Conservation (phyloP, 2,888 invertebrate genomes). For the Drosophila seclusa region DNA sequence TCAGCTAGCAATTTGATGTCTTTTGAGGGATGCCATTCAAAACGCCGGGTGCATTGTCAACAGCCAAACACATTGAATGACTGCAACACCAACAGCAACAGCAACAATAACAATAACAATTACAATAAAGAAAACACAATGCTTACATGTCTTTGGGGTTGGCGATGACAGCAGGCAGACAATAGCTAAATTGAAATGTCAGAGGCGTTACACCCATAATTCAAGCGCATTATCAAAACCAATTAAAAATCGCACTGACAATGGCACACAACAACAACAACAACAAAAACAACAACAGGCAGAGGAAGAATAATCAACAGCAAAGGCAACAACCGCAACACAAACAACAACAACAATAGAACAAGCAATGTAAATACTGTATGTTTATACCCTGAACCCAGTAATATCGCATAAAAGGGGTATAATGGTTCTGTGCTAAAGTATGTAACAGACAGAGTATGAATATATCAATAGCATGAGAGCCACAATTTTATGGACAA, state of each 20-base stretch:
- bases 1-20: conserved; percentile 48
- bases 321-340: conserved; percentile 32
- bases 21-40: conserved; percentile 46
- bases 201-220: conserved; percentile 61
- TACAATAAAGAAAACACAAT: conserved; percentile 40
- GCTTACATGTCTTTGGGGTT: conserved; percentile 50
- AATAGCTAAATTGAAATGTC: conserved; percentile 73
- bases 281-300: background rate
- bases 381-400: conserved; percentile 10
- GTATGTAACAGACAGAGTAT: background rate
- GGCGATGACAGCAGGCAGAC: conserved; percentile 29
- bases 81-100: conserved; percentile 22
- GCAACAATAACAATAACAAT: conserved; percentile 35
- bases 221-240: conserved; percentile 74
- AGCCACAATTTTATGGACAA: too few species aligned
- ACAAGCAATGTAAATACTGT: conserved; percentile 36
- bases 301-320: conserved; percentile 6
- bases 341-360: conserved; percentile 24
- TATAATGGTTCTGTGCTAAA: background rate
- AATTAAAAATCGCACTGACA: conserved; percentile 69
- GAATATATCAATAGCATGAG: background rate
- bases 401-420: background rate
- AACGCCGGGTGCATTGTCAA: conserved; percentile 39
- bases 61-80: conserved; percentile 23
- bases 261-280: conserved; percentile 27